These are phyloP conservation scores for Andricus curvator DNA, from an alignment of 2,888 invertebrate species.

Conservation along the genomic window DNA sequence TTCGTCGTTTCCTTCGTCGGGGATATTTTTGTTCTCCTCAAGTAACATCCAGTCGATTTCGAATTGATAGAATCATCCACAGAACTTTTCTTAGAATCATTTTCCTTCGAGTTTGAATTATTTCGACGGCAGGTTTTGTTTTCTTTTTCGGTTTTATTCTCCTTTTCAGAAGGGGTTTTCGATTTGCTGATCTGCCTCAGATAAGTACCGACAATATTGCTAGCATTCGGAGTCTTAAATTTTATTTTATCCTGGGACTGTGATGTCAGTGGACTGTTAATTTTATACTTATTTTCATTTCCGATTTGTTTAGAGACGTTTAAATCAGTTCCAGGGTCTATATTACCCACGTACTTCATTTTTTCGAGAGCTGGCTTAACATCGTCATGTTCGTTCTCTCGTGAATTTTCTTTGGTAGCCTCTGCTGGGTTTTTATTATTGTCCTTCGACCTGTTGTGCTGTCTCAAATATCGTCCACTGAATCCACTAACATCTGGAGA, in stretches of 20 bases:
- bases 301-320: conserved; percentile 10
- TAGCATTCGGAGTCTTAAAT: conserved; percentile 65
- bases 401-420: conserved; percentile 53
- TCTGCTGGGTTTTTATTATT: conserved; percentile 21
- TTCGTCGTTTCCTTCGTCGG: conserved; percentile 74
- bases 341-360: conserved; percentile 69
- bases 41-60: conserved; percentile 66
- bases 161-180: conserved; percentile 58
- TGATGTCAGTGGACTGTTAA: conserved; percentile 7
- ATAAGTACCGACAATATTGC: conserved; percentile 69
- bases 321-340: conserved; percentile 47
- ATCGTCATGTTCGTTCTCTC: conserved; percentile 49
- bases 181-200: conserved; percentile 72
- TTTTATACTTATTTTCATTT: conserved; percentile 28
- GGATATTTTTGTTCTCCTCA: conserved; percentile 75
- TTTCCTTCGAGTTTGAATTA: conserved; percentile 56
- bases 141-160: conserved; percentile 52
- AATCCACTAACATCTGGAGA: conserved; percentile 57
- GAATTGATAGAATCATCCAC: conserved; percentile 56
- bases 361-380: conserved; percentile 61
- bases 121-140: conserved; percentile 63
- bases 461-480: conserved; percentile 64
- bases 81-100: conserved; percentile 58
- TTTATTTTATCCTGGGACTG: conserved; percentile 46
- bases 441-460: conserved; percentile 59